Base-by-base conservation (phyloP, 2,888 invertebrate species). In the Cartodere bifasciata region DNA sequence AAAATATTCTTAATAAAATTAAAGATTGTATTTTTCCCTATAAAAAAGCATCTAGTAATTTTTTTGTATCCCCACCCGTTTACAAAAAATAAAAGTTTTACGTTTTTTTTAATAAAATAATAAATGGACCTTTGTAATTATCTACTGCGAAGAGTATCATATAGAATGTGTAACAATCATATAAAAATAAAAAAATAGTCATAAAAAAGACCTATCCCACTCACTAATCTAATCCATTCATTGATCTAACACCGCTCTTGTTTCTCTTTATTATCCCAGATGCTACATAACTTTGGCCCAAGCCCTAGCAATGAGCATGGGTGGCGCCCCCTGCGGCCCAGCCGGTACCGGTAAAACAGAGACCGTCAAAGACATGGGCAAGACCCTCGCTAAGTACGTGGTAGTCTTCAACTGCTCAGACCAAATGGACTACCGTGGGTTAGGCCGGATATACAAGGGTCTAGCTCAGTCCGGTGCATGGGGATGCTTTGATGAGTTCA, bases 301-400 rank as follows among this genome's bases (percentile, higher is more conserved):
- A 65, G 94, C 95, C 1, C 62, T 95, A 37, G 84, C 88, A 0
- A 85, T 94, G 79, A 87, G 91, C 41, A 86, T 94, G 82, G 95
- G 94, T 10, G 92, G 92, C 0, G 87, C 90, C 10, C 94, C 94
- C 0, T 91, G 92, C 45, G 94, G 95, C 0, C 94, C 94, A 2
- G 94, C 94, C 1, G 94, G 94, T n/a, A 95, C 94, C 0, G 95
- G 95, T 4, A 95, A 95, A 65, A 95, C 95, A 0, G 95, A 95
- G 63, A 92, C 94, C 0, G 88, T 88, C 1, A 95, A 95, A 60
- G 95, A 95, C 57, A 95, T 95, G 94, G 94, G 92, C 22, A 88
- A 94, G 59, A 92, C 94, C 12, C 65, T 95, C 23, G 95, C 91
- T 21, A 95, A 95, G 64, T 95, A 92, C 58, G 92, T 94, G 11